Evolutionary conservation across 2,113 vertebrate genomes (phyloP), one percentile per base, ranked within the genome.

Genomic region (Dolichotis patagonum): DNA sequence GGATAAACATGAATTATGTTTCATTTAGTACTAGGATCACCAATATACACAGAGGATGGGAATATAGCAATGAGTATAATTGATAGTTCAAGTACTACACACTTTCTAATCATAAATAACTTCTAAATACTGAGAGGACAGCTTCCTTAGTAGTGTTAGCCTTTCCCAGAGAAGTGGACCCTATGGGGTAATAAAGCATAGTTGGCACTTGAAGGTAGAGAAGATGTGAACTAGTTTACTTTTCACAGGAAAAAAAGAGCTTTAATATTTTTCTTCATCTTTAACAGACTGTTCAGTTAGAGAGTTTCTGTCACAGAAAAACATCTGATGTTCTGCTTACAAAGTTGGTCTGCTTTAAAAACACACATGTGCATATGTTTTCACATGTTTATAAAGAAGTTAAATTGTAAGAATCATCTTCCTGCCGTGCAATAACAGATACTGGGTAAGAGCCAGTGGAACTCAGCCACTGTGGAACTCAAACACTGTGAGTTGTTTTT

Each of bases 111-210:
- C 58, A 85, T 71, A 81, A 90, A 87, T 96, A 92, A 91, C 78
- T 85, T 95, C 63, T 73, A 91, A 92, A 58, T 65, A 49, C 35
- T 81, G 80, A 84, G 22, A 41, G n/a, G 90, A 69, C 12, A 41
- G 1, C 38, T 92, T 90, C 71, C 92, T 96, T 38, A 60, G 63
- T 75, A 88, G 20, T 5, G 28, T 95, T 85, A 97, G 77, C 58
- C 56, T 96, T 92, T 94, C 35, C 28, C 43, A 58, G n/a, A 38
- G 69, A 97, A 97, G 88, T 82, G 90, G 56, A 81, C 88, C 58
- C 85, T 14, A 1, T 13, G 82, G 88, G 83, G 38, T 96, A 85
- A 94, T 97, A 97, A 97, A 97, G 38, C 56, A 94, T 20, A 75
- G 95, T 97, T 92, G 94, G 35, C 54, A 49, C 82, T 85, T 83